Conservation (phyloP, 1,140 invertebrate species). For the Drosophila littoralis region DNA sequence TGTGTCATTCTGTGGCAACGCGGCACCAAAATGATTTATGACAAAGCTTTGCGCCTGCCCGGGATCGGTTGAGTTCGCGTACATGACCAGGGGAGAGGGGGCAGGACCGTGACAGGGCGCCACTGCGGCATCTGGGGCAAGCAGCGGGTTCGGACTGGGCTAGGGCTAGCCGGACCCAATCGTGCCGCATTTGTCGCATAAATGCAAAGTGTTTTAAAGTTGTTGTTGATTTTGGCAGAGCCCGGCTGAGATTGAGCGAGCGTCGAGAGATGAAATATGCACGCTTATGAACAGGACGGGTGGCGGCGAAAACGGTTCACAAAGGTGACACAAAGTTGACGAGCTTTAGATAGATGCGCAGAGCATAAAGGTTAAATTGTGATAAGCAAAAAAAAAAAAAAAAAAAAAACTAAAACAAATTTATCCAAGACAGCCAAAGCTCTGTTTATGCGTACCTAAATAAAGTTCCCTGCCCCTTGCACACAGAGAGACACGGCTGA, state of each 20-base stretch:
- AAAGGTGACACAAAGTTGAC: conserved; percentile 38
- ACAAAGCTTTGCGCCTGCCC: conserved; percentile 43
- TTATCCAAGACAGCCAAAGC: background rate
- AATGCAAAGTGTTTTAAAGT: conserved; percentile 67
- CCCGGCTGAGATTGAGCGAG: conserved; percentile 36
- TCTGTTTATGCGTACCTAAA: background rate
- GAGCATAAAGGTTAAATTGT: conserved; percentile 16
- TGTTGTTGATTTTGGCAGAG: conserved; percentile 53
- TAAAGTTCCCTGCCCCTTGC: background rate
- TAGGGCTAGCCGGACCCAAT: too few relatives aligned
- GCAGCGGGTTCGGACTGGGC: background rate
- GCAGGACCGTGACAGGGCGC: conserved; percentile 19
- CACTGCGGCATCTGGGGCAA: conserved; percentile 11
- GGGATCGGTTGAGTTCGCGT: conserved; percentile 12
- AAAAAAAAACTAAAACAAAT: conserved; percentile 1
- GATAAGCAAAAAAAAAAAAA: background rate
- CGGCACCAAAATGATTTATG: conserved; percentile 79
- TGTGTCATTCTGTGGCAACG: conserved; percentile 78
- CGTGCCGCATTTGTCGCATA: conserved; percentile 61
- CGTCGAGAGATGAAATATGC: conserved; percentile 23
- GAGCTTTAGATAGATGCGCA: conserved; percentile 26
- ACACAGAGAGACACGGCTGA: background rate
- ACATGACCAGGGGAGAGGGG: background rate
- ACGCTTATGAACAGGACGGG: background rate
- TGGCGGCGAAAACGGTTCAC: conserved; percentile 3